Conservation (phyloP, 2,888 invertebrate genomes). For the Pogonocherus hispidulus region DNA sequence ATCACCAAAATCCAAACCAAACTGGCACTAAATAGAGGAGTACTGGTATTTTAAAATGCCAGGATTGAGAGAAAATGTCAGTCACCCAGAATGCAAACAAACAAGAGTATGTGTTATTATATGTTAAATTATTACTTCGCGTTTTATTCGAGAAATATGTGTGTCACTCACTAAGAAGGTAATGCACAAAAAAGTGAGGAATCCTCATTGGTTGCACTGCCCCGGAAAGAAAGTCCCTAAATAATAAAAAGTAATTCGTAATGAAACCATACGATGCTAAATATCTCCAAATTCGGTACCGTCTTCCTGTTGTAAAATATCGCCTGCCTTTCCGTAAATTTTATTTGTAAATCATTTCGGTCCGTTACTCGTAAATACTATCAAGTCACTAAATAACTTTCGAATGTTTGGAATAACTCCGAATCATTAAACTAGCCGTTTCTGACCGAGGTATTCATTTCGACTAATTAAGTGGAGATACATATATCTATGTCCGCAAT, state of each 20-base stretch:
- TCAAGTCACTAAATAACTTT: neutral
- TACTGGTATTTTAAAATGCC: no score
- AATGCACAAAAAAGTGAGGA: neutral
- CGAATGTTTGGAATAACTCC: neutral
- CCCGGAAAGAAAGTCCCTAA: neutral
- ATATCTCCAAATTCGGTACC: neutral
- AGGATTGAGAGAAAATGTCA: no score
- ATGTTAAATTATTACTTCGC: no score
- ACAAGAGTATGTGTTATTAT: no score
- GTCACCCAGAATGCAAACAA: no score
- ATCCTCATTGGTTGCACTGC: neutral
- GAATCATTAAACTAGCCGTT: neutral
- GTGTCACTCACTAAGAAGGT: no score
- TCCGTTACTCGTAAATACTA: neutral
- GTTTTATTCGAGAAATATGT: neutral
- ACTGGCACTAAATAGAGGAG: no score
- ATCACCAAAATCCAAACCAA: no score
- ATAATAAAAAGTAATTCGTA: neutral
- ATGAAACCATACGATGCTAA: neutral
- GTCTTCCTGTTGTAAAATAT: neutral
- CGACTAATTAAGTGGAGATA: neutral
- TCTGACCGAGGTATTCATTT: neutral
- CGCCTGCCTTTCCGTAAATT: neutral
- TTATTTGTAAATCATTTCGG: slow-evolving; percentile 1
- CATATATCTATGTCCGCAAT: neutral